Base-by-base conservation (phyloP, 2,113 vertebrate genomes). In the Phylloscopus trochiloides region DNA sequence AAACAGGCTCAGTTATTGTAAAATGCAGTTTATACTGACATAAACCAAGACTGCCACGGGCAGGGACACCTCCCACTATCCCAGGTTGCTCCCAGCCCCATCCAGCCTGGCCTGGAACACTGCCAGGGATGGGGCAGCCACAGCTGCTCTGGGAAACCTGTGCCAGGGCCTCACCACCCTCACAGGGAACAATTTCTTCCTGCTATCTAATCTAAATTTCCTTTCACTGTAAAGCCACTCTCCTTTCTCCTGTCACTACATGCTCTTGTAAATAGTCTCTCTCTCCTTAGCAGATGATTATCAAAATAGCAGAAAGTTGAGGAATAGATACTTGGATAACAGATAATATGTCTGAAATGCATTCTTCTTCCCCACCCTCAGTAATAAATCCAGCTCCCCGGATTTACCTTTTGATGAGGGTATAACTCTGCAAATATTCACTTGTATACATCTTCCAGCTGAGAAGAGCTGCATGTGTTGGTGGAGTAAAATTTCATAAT, bases 91-190 rank as follows among this genome's bases (percentile, higher is more conserved):
- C 45, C 2, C 3, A 81, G 51, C 13, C 28, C 22, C 36, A 17
- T 51, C 67, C 59, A 73, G 0, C 28, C 43, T 73, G 59, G 12
- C 18, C 43, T n/a, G 0, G 67, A 0, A 38, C 59, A 73, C 10
- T 51, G 0, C 12, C 32, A 73, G 21, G 28, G 51, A 58, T 80
- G 51, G 28, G 22, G 21, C 43, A 73, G 67, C 51, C 67, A 32
- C 76, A 80, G 51, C 43, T 80, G 0, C 43, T 51, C 36, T 65
- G 51, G 12, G 12, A 1, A 88, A 0, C 26, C 36, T 73, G 59
- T 58, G 51, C 86, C 67, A 80, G 51, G 32, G 43, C 22, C 51
- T 51, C 25, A 0, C 0, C 36, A 57, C 4, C 17, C 14, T 65
- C 36, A 43, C 21, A 51, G 59, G 13, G 32, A 58, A 21, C 0